phyloP scores from a whole-genome alignment of 2,888 invertebrate species.

The Seira sanloemensis region DNA sequence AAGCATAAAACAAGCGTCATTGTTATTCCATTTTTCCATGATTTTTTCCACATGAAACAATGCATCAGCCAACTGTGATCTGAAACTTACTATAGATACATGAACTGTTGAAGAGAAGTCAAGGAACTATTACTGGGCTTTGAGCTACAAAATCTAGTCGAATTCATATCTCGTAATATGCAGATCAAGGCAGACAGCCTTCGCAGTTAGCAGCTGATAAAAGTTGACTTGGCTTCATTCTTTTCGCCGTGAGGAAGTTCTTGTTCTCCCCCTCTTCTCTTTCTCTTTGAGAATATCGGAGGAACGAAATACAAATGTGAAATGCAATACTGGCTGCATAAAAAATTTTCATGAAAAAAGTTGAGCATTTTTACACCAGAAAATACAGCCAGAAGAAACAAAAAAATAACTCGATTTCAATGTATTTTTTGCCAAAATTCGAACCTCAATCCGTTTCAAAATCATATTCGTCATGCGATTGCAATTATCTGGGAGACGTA shows the following conservation, averaged over 20 bases:
- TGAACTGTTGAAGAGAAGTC: constrained; percentile 33
- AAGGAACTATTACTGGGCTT: constrained; percentile 35
- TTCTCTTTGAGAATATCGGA: not conserved
- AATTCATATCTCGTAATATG: constrained; percentile 23
- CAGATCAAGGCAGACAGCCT: constrained; percentile 45
- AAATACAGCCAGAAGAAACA: not conserved
- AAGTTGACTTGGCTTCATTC: constrained; percentile 36
- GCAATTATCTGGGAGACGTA: constrained; percentile 22
- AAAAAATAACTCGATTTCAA: constrained; percentile 44
- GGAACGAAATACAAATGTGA: too few species aligned
- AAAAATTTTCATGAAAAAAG: not conserved
- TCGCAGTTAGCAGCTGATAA: not conserved
- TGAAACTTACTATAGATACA: too few species aligned
- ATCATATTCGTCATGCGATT: constrained; percentile 38
- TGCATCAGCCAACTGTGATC: too few species aligned
- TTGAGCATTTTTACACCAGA: not conserved
- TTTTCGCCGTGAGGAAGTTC: constrained; percentile 41
- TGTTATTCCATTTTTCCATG: too few species aligned
- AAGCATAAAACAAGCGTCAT: too few species aligned
- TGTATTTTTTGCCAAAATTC: constrained; percentile 43
- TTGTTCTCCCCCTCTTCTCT: too few species aligned
- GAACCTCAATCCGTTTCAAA: constrained; percentile 7
- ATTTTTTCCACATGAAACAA: too few species aligned
- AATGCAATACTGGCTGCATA: constrained; percentile 17
- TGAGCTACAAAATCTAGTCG: not conserved